Percentiles rank a stretch among this genome's conserved stretches.
phyloP scores from a whole-genome alignment of 2,113 vertebrate genomes.

The Numida meleagris region DNA sequence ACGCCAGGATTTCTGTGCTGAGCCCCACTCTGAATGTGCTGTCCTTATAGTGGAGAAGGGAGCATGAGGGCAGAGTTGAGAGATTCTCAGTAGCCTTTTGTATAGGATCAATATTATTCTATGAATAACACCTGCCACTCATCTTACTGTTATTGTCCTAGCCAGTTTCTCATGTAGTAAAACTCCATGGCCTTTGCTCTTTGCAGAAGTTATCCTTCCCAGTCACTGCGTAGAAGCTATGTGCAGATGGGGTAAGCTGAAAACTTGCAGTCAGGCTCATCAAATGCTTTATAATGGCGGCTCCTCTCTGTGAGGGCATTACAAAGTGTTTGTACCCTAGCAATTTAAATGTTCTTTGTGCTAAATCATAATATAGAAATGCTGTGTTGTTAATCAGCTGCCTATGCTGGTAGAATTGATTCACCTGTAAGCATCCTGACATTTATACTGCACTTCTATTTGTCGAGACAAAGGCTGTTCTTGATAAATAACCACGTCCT shows the following conservation, averaged over 20 bases:
- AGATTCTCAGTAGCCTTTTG: not conserved
- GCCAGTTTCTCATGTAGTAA: not conserved
- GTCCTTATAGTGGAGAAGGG: not conserved
- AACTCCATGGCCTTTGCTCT: not conserved
- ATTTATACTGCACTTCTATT: not conserved
- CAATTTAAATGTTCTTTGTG: not conserved
- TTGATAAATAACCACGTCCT: slow-evolving; percentile 13
- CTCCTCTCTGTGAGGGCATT: not conserved
- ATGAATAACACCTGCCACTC: not conserved
- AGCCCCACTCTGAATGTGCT: not conserved
- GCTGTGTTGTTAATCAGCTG: not conserved
- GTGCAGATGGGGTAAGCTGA: not conserved
- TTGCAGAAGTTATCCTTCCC: not conserved
- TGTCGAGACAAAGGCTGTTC: not conserved
- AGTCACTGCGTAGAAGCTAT: not conserved
- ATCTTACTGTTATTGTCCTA: not conserved
- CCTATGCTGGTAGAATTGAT: not conserved
- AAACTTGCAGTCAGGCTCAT: not conserved
- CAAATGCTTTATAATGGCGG: not conserved
- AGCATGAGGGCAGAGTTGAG: not conserved
- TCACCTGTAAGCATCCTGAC: not conserved
- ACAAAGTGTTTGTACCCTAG: not conserved
- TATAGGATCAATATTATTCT: not conserved
- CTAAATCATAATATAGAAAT: not conserved
- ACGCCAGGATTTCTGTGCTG: not conserved